Conservation (phyloP, 2,113 vertebrate species). For the Arenaria interpres region DNA sequence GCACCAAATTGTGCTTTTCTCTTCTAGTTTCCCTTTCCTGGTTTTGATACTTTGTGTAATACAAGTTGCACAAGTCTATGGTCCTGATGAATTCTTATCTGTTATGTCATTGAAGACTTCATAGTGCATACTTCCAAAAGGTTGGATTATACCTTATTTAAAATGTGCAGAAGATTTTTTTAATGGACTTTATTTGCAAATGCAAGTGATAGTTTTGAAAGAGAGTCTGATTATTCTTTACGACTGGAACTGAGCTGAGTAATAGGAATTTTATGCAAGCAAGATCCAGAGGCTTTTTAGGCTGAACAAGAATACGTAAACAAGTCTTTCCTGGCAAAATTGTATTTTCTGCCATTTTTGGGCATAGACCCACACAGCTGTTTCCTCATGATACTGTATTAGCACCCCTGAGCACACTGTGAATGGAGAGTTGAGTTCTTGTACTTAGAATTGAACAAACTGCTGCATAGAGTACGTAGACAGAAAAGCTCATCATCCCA, state of each 20-base stretch:
- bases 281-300: not conserved
- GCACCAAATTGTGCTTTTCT: rapidly evolving
- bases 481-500: not conserved
- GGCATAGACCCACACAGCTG: not conserved
- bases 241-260: not conserved
- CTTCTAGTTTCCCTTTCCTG: not conserved
- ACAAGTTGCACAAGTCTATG: not conserved
- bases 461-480: not conserved
- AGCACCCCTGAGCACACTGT: not conserved
- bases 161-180: not conserved
- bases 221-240: not conserved
- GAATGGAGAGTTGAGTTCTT: not conserved
- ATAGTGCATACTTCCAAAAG: rapidly evolving
- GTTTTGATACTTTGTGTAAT: not conserved
- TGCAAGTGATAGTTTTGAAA: not conserved
- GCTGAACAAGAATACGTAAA: not conserved
- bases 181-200: not conserved
- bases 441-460: not conserved
- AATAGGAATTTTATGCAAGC: not conserved
- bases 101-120: not conserved
- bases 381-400: not conserved
- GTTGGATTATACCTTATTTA: not conserved
- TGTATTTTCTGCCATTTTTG: not conserved
- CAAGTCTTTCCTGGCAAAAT: not conserved
- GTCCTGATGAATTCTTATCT: too few relatives aligned